Base-by-base conservation (phyloP, 2,113 vertebrate species). In the Mungos mungo region DNA sequence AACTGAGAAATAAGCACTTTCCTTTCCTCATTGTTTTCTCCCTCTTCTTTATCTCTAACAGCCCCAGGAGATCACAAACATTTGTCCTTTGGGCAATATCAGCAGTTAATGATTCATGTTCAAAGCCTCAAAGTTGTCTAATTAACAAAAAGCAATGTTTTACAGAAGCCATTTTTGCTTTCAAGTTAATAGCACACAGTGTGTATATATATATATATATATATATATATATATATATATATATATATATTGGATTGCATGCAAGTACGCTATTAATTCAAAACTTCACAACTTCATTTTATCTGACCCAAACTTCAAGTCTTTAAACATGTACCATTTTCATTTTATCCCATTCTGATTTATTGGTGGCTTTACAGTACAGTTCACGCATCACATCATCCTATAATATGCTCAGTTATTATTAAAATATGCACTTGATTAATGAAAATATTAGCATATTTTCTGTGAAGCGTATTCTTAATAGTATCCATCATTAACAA, bases 101-200 rank as follows among this genome's bases (percentile, higher is more conserved):
- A 97, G 96, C 95, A 94, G 97, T 87, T 97, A 95, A 97, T 41
- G 69, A 96, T 88, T 96, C 97, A 38, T 93, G 83, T 7, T 98
- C 97, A 97, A 72, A 96, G 94, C 93, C 92, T 95, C 23, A 1
- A 60, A 97, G 93, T 87, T 50, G 80, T 95, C 98, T 98, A 68
- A 98, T 98, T 98, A 98, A 96, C 98, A 96, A 97, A 98, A 95
- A 23, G 18, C 94, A 84, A 3, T 84, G 93, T 63, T 98, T 90
- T 38, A 54, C 89, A 95, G 63, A 63, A 81, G 21, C 2, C 14
- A 4, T 71, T 97, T 96, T 95, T 97, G 81, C 84, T 90, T 71
- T 97, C 50, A 4, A 93, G 93, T 96, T 98, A 97, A 98, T 88
- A 98, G 93, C 33, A 97, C 95, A 71, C 85, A 18, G 0, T 29